A percentile compares a stretch with the other conserved stretches of the same genome.
These are phyloP conservation scores for Acromyrmex heyeri DNA, from an alignment of 1,140 invertebrate species.

Conservation along the genomic window DNA sequence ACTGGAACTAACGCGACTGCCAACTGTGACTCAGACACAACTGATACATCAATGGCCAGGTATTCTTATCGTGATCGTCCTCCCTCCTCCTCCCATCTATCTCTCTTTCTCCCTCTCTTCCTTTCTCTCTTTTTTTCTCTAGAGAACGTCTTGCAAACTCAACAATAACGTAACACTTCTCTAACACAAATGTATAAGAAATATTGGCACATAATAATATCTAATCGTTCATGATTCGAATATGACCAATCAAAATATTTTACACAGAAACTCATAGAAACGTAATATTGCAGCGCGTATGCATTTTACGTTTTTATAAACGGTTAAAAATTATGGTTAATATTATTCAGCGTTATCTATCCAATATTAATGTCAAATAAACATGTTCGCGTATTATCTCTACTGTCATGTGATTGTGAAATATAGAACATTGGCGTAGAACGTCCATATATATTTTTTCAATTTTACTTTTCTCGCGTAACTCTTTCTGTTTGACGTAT, in stretches of 20 bases:
- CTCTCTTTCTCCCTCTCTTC: background rate
- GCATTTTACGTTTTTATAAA: background rate
- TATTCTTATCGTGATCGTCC: background rate
- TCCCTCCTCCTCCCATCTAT: background rate
- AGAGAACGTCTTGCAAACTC: background rate
- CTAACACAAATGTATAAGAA: too few species aligned
- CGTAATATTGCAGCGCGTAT: background rate
- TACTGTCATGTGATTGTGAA: background rate
- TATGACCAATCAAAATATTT: background rate
- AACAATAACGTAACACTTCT: background rate
- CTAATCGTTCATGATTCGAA: background rate
- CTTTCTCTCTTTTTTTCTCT: background rate
- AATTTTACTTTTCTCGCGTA: background rate
- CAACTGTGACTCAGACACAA: too few species aligned
- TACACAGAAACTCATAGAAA: background rate
- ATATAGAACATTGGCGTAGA: slow-evolving; percentile 16
- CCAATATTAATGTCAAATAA: background rate
- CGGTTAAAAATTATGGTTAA: background rate
- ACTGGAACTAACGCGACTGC: background rate
- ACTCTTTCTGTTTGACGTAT: background rate
- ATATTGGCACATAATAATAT: too few species aligned
- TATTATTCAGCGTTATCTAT: background rate
- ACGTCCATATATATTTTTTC: background rate
- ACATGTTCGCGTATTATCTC: background rate
- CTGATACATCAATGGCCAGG: too few species aligned